These are phyloP conservation scores for Hozukius guyotensis DNA, from an alignment of 2,797 vertebrate species.

Conservation along the genomic window DNA sequence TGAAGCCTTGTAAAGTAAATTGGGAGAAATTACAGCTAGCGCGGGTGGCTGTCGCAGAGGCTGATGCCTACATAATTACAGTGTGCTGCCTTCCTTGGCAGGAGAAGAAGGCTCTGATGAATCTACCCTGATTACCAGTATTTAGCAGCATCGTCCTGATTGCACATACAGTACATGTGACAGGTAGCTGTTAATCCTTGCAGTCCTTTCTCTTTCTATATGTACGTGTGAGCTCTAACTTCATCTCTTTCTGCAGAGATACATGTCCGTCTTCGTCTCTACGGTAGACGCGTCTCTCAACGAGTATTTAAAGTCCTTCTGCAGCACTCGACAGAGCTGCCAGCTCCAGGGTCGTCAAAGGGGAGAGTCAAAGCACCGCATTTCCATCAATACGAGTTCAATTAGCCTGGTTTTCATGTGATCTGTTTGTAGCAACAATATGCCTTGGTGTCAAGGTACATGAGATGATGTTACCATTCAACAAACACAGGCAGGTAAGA, in stretches of 20 bases:
- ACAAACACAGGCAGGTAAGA: slow-evolving; percentile 36
- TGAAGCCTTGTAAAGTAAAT: slow-evolving; percentile 79
- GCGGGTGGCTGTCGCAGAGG: slow-evolving; percentile 75
- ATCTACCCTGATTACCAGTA: slow-evolving; percentile 83
- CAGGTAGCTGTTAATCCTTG: slow-evolving; percentile 64
- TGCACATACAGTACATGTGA: slow-evolving; percentile 62
- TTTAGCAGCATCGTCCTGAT: slow-evolving; percentile 78
- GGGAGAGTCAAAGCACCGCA: slow-evolving; percentile 12
- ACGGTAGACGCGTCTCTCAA: not conserved
- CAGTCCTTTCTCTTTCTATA: slow-evolving; percentile 21
- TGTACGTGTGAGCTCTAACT: not conserved
- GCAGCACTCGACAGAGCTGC: slow-evolving; percentile 22
- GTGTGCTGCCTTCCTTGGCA: slow-evolving; percentile 68
- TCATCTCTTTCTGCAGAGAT: slow-evolving; percentile 13
- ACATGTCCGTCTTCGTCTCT: not conserved
- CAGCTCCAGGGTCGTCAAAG: slow-evolving; percentile 39
- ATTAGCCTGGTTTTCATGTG: slow-evolving; percentile 58
- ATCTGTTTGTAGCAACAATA: slow-evolving; percentile 52
- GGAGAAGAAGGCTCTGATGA: slow-evolving; percentile 76
- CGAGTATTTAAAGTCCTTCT: slow-evolving; percentile 1
- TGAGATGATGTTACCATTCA: slow-evolving; percentile 15
- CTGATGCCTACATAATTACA: slow-evolving; percentile 85
- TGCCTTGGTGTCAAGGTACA: slow-evolving; percentile 14
- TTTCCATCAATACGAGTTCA: slow-evolving; percentile 48
- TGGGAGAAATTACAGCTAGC: slow-evolving; percentile 83